These are phyloP conservation scores for Corydoras sp. DNA, from an alignment of 2,113 vertebrate species.

Conservation along the genomic window DNA sequence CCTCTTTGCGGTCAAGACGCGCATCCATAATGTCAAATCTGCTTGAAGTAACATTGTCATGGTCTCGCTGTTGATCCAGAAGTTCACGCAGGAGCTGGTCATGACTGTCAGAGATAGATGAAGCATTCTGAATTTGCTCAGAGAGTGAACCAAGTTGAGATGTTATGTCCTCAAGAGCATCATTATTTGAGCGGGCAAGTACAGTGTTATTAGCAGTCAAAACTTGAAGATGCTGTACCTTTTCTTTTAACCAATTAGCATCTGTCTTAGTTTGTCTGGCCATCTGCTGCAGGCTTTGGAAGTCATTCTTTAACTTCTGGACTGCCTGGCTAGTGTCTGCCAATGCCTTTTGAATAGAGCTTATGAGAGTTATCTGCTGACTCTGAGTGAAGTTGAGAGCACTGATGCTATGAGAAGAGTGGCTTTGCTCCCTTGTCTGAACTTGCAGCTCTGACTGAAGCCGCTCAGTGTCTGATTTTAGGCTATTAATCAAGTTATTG, in stretches of 20 bases:
- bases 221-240: slow-evolving; percentile 83
- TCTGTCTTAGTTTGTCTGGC: slow-evolving; percentile 80
- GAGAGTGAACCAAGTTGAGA: slow-evolving; percentile 78
- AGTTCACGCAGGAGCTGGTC: slow-evolving; percentile 86
- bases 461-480: slow-evolving; percentile 79
- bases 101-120: slow-evolving; percentile 72
- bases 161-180: slow-evolving; percentile 84
- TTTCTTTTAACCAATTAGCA: slow-evolving; percentile 87
- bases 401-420: slow-evolving; percentile 74
- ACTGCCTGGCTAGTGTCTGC: slow-evolving; percentile 85
- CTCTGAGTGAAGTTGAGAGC: slow-evolving; percentile 86
- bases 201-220: slow-evolving; percentile 86
- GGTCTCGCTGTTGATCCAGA: slow-evolving; percentile 82
- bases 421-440: slow-evolving; percentile 77
- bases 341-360: slow-evolving; percentile 80
- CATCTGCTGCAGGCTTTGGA: slow-evolving; percentile 86
- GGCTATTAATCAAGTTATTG: slow-evolving; percentile 74
- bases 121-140: slow-evolving; percentile 85
- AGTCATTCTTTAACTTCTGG: slow-evolving; percentile 89
- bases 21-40: slow-evolving; percentile 80
- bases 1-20: slow-evolving; percentile 80
- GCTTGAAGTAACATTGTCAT: slow-evolving; percentile 79
- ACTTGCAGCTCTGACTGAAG: slow-evolving; percentile 84
- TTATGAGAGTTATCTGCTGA: slow-evolving; percentile 82
- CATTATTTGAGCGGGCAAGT: slow-evolving; percentile 81